Percentiles rank a stretch among this genome's conserved stretches.
phyloP scores from a whole-genome alignment of 2,797 vertebrate genomes.

The Rhynchonycteris naso region DNA sequence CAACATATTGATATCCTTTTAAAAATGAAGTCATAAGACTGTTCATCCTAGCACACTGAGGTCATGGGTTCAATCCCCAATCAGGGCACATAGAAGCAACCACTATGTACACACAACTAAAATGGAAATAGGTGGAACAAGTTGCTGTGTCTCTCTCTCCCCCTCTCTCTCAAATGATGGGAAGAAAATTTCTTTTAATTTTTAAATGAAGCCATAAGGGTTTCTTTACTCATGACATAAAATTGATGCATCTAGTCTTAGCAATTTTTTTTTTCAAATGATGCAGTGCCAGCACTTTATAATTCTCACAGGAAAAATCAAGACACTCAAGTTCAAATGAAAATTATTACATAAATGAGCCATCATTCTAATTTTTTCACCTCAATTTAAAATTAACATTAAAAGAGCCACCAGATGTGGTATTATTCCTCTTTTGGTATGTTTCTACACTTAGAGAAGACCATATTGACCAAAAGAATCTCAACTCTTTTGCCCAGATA shows the following conservation, averaged over 20 bases:
- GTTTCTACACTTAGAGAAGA: background rate
- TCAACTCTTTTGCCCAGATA: background rate
- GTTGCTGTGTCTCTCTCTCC: too few relatives aligned
- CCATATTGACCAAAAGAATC: background rate
- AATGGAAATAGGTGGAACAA: too few relatives aligned
- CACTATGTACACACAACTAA: too few relatives aligned
- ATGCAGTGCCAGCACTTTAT: background rate
- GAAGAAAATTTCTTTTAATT: too few relatives aligned
- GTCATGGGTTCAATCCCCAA: too few relatives aligned
- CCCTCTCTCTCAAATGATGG: too few relatives aligned
- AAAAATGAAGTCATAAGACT: background rate
- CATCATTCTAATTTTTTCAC: conserved; percentile 16
- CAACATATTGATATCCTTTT: background rate
- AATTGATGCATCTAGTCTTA: background rate
- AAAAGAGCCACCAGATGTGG: background rate
- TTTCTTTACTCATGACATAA: background rate
- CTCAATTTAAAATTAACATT: conserved; percentile 44
- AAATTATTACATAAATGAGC: background rate
- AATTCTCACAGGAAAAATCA: background rate
- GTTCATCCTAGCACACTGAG: too few relatives aligned
- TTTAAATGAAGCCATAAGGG: background rate
- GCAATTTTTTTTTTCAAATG: conserved; percentile 12
- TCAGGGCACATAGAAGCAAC: too few relatives aligned
- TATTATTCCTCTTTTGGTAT: background rate
- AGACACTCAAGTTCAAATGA: background rate